Evolutionary conservation across 2,888 invertebrate genomes (phyloP), one percentile per base, ranked within the genome.

Genomic region (Baccha elongata): DNA sequence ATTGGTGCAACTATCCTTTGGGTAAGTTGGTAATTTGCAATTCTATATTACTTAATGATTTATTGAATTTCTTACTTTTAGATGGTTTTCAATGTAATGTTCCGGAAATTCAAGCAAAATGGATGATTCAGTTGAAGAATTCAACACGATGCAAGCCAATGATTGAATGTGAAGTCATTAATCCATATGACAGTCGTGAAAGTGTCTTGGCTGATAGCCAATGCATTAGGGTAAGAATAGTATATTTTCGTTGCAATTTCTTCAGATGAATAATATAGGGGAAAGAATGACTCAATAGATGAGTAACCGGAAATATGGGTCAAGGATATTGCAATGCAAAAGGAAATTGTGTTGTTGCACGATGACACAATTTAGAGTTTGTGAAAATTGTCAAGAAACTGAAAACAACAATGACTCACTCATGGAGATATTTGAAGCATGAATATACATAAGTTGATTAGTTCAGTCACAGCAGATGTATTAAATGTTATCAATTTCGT

Each of bases 1-100:
- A 92, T 72, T 94, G 94, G 93, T 96, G 96, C 89, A 93, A 93
- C 78, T 96, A 95, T 91, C 93, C 93, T 3, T 88, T 94, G 85
- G 91, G 93, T 91, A 91, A 91, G 88, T 89, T 53, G 67, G 17
- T n/a, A 35, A 15, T 37, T 42, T 48, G 8, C 21, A 37, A 0
- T 0, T 44, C 19, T 46, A 44, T 58, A 26, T 26, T 26, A 40
- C 1, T 40, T 53, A 19, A 29, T 50, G 17, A 4, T n/a, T 2
- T 5, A 37, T 6, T 13, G 40, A 40, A 19, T 13, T 2, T 15
- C 46, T 10, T 32, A 26, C 11, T 60, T 44, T 2, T 10, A 93
- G 93, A 91, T 85, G 92, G 91, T 65, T 92, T 93, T 87, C 90
- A 92, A 84, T 94, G 96, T 88, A 90, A 94, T 46, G 94, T 96